Conservation (phyloP, 1,140 invertebrate species). For the Drosophila bocki region DNA sequence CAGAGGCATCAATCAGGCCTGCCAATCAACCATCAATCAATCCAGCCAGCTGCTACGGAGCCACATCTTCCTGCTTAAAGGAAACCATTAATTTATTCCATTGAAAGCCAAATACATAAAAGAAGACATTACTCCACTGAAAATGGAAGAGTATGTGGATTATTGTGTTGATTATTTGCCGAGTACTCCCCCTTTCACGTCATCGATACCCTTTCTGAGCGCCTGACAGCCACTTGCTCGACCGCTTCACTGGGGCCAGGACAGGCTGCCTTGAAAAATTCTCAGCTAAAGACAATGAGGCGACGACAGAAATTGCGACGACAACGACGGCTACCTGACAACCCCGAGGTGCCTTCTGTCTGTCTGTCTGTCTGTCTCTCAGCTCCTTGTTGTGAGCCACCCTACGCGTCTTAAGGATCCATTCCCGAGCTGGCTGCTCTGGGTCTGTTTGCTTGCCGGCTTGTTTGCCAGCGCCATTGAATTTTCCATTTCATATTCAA, state of each 20-base stretch:
- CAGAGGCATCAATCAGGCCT: constrained; percentile 55
- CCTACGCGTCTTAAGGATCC: not conserved
- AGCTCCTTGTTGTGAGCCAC: not conserved
- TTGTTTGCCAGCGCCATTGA: constrained; percentile 61
- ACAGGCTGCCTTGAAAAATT: not conserved
- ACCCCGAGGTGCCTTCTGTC: constrained; percentile 50
- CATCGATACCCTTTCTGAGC: constrained; percentile 12
- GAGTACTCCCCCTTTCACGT: not conserved
- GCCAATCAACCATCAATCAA: constrained; percentile 70
- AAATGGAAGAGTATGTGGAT: not conserved
- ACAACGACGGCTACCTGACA: constrained; percentile 59
- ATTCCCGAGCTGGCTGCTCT: constrained; percentile 6
- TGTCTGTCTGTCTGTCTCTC: not conserved
- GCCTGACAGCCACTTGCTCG: constrained; percentile 18
- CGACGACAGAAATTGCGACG: constrained; percentile 36
- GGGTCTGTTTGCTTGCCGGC: constrained; percentile 36
- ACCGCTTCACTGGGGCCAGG: not conserved
- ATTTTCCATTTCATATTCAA: constrained; percentile 66
- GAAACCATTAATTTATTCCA: constrained; percentile 6
- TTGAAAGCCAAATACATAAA: not conserved
- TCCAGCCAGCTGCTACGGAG: constrained; percentile 40
- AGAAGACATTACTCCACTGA: not conserved
- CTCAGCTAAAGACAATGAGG: constrained; percentile 44
- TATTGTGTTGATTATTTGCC: constrained; percentile 22
- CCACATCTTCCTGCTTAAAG: constrained; percentile 2